Percentiles rank a stretch among this genome's conserved stretches.
Evolutionary conservation across 2,113 vertebrate species (phyloP).

Genomic region (Ceuthmochares aereus): DNA sequence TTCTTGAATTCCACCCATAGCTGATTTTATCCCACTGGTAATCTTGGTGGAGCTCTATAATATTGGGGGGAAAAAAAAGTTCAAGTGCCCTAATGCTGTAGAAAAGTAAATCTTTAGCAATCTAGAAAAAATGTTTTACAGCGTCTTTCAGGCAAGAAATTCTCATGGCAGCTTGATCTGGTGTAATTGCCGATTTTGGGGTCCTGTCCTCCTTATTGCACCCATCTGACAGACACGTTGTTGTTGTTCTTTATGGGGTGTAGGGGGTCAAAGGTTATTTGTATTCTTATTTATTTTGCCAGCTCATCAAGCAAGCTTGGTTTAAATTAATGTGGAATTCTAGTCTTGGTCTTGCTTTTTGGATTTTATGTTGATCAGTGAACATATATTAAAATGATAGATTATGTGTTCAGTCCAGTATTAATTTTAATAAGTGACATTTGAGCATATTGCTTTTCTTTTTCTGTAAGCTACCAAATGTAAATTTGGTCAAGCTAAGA

Average conservation of each 20-base stretch:
- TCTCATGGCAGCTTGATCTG: background rate
- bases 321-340: background rate
- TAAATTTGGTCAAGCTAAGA: background rate
- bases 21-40: background rate
- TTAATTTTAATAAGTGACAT: background rate
- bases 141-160: background rate
- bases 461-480: background rate
- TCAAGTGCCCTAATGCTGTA: background rate
- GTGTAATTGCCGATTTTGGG: background rate
- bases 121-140: background rate
- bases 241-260: background rate
- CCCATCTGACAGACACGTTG: background rate
- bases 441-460: background rate
- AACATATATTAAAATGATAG: background rate
- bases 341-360: background rate
- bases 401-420: background rate
- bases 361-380: background rate
- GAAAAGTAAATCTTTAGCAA: background rate
- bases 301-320: background rate
- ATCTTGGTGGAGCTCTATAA: background rate
- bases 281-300: background rate
- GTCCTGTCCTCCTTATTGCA: background rate
- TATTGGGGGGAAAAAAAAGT: background rate
- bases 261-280: background rate
- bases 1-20: background rate